Evolutionary conservation across 2,797 vertebrate genomes (phyloP).

Genomic region (Lindbergichthys nudifrons): DNA sequence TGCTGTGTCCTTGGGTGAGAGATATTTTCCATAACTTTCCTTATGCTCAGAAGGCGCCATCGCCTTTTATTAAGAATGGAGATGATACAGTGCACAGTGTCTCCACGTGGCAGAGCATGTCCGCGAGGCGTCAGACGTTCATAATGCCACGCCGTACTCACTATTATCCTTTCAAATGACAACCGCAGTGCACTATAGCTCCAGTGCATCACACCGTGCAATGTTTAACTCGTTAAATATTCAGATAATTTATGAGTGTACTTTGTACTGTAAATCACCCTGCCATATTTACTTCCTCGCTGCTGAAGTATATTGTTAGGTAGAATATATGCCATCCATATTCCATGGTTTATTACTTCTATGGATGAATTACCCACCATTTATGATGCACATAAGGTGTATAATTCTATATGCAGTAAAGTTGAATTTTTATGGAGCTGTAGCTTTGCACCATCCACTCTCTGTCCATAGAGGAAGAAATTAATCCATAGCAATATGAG

Average conservation of each 20-base stretch:
- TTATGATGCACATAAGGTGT: slow-evolving; percentile 85
- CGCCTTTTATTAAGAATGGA: slow-evolving; percentile 89
- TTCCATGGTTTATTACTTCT: slow-evolving; percentile 83
- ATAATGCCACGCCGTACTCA: slow-evolving; percentile 52
- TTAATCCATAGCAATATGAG: slow-evolving; percentile 52
- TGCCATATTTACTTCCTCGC: slow-evolving; percentile 79
- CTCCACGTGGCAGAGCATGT: slow-evolving; percentile 74
- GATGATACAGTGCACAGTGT: slow-evolving; percentile 87
- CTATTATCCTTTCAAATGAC: slow-evolving; percentile 65
- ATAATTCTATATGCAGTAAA: slow-evolving; percentile 85
- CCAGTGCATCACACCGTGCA: slow-evolving; percentile 47
- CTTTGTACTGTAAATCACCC: slow-evolving; percentile 81
- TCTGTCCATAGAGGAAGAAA: slow-evolving; percentile 49
- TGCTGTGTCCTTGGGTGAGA: slow-evolving; percentile 94
- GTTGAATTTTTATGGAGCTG: slow-evolving; percentile 77
- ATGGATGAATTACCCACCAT: slow-evolving; percentile 81
- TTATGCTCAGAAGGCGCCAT: slow-evolving; percentile 87
- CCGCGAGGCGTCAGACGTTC: slow-evolving; percentile 72
- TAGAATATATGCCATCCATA: slow-evolving; percentile 80
- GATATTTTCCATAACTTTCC: slow-evolving; percentile 98
- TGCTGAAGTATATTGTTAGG: slow-evolving; percentile 80
- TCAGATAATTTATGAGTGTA: slow-evolving; percentile 79
- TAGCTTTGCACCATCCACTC: slow-evolving; percentile 62
- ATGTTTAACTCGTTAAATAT: slow-evolving; percentile 81
- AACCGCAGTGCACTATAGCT: slow-evolving; percentile 33